Conservation (phyloP, 2,113 vertebrate species). For the Strigops habroptila region DNA sequence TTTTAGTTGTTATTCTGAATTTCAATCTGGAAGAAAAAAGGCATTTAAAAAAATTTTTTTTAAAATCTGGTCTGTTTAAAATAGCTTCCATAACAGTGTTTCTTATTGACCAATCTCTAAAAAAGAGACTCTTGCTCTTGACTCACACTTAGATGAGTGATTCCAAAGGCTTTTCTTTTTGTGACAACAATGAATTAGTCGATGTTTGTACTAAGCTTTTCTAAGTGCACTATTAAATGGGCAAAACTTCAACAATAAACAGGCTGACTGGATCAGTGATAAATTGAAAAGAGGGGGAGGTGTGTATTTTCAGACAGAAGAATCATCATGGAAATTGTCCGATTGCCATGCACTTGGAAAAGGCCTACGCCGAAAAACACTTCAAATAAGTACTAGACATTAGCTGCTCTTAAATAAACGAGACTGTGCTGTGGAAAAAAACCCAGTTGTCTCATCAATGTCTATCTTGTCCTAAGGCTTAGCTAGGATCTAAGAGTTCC, state of each 20-base stretch:
- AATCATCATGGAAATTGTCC: conserved; percentile 24
- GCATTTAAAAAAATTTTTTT: background rate
- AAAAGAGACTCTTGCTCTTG: conserved; percentile 26
- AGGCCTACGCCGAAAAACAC: background rate
- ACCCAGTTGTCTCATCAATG: background rate
- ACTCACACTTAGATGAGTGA: conserved; percentile 14
- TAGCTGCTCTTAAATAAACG: background rate
- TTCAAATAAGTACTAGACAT: background rate
- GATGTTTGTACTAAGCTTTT: conserved; percentile 36
- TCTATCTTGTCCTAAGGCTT: background rate
- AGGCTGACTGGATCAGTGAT: background rate
- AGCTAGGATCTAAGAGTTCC: background rate
- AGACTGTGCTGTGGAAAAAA: background rate
- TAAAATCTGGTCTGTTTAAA: background rate
- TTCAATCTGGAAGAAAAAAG: background rate
- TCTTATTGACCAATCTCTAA: conserved; percentile 21
- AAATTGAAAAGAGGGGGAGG: conserved; percentile 3
- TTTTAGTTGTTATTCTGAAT: background rate
- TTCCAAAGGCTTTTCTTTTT: conserved; percentile 23
- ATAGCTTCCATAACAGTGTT: background rate
- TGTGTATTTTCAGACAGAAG: conserved; percentile 10
- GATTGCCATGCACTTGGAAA: background rate
- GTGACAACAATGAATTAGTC: conserved; percentile 1
- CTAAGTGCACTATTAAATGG: conserved; percentile 4
- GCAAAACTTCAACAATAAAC: conserved; percentile 20